phyloP scores from a whole-genome alignment of 2,797 vertebrate species.

The Mycteria americana region DNA sequence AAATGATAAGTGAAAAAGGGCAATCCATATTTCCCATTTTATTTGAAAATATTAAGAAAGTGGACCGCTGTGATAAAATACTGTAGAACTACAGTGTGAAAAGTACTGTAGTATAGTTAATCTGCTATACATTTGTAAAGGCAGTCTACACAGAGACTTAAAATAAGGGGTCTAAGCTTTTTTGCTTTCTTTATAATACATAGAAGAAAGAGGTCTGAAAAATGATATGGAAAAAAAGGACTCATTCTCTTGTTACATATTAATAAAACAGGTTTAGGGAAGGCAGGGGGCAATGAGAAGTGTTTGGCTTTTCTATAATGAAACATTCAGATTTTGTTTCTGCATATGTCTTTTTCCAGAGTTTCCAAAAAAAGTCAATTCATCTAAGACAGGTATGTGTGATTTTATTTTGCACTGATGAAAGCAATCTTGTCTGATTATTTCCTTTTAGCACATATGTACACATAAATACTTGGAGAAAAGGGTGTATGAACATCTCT shows the following conservation, averaged over 20 bases:
- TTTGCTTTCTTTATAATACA: background rate
- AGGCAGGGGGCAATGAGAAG: background rate
- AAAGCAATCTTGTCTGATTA: background rate
- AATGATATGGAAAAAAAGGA: rapidly evolving
- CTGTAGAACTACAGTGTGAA: background rate
- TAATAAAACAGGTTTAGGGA: background rate
- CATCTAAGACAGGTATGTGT: rapidly evolving
- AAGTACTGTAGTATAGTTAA: background rate
- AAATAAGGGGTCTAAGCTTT: background rate
- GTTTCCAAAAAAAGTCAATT: background rate
- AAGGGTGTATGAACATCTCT: background rate
- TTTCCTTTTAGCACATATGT: background rate
- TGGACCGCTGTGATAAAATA: background rate
- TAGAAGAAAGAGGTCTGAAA: background rate
- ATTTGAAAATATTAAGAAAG: background rate
- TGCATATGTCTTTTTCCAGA: background rate
- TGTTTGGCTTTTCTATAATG: background rate
- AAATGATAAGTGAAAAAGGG: background rate
- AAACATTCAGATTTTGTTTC: background rate
- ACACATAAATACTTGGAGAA: background rate
- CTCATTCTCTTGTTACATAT: background rate
- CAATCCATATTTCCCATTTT: background rate
- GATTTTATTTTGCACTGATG: background rate
- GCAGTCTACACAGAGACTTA: background rate
- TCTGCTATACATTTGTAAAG: background rate